Conservation (phyloP, 2,888 invertebrate species). For the Stramonita haemastoma region DNA sequence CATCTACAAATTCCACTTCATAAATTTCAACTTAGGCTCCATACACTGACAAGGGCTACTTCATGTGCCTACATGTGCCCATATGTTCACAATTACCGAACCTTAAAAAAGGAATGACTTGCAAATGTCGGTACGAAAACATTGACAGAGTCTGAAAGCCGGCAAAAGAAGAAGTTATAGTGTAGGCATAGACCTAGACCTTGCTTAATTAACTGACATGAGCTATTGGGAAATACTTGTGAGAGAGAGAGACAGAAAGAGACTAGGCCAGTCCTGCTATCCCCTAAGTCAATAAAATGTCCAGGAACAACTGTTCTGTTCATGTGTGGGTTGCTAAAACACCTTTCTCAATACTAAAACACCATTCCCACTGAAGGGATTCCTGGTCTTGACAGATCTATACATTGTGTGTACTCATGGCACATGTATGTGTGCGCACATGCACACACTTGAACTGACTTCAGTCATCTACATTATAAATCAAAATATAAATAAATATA, state of each 20-base stretch:
- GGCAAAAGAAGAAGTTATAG: neutral
- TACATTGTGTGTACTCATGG: too few relatives aligned
- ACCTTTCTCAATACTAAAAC: neutral
- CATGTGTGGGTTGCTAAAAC: neutral
- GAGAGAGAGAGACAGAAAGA: neutral
- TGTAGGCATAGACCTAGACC: neutral
- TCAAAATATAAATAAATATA: too few relatives aligned
- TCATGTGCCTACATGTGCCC: too few relatives aligned
- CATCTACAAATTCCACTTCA: too few relatives aligned
- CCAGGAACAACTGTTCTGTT: neutral
- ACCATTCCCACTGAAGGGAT: neutral
- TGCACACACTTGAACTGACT: too few relatives aligned
- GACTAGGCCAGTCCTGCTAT: neutral
- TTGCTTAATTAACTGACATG: neutral
- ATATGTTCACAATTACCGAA: neutral
- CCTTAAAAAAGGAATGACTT: slow-evolving; percentile 11
- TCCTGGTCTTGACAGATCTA: neutral
- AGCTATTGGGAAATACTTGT: neutral
- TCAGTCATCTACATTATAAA: too few relatives aligned
- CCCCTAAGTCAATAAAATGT: neutral
- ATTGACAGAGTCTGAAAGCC: slow-evolving; percentile 28
- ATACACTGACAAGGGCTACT: too few relatives aligned
- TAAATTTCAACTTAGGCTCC: too few relatives aligned
- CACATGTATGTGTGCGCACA: too few relatives aligned
- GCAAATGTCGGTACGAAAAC: slow-evolving; percentile 8